phyloP scores from a whole-genome alignment of 2,113 vertebrate genomes.

The Amia ocellicauda region DNA sequence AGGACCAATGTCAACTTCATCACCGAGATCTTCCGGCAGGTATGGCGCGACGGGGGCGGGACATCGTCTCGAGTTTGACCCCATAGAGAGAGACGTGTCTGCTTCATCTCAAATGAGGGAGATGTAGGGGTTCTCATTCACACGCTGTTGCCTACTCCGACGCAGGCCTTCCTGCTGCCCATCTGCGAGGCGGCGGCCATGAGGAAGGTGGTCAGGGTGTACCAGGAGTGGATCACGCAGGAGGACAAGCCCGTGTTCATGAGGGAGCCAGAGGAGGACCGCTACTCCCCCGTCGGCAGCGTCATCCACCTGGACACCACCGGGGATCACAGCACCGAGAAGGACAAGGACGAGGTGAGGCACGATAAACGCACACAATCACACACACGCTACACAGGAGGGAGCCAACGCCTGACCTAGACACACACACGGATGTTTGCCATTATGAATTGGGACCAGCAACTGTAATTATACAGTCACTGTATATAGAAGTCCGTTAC shows the following conservation, averaged over 20 bases:
- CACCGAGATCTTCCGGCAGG: slow-evolving; percentile 97
- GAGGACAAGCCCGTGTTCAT: slow-evolving; percentile 96
- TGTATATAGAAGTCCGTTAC: too few species aligned
- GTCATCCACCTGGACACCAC: slow-evolving; percentile 61
- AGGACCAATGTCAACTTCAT: slow-evolving; percentile 96
- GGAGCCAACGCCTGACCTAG: too few species aligned
- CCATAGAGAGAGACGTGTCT: too few species aligned
- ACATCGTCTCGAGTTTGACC: too few species aligned
- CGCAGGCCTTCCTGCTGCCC: slow-evolving; percentile 89
- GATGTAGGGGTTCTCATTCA: too few species aligned
- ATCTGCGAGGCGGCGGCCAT: slow-evolving; percentile 96
- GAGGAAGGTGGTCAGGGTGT: slow-evolving; percentile 94
- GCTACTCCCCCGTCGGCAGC: slow-evolving; percentile 51
- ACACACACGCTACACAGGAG: background rate
- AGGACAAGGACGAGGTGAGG: slow-evolving; percentile 64
- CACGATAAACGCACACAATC: background rate
- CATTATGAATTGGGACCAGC: too few species aligned
- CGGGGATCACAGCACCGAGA: slow-evolving; percentile 60
- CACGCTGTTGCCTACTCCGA: too few species aligned
- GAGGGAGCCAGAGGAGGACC: slow-evolving; percentile 84
- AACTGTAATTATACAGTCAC: too few species aligned
- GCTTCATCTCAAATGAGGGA: too few species aligned
- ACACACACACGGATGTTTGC: too few species aligned
- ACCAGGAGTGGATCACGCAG: slow-evolving; percentile 97
- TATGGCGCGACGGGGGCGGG: too few species aligned